Conservation (phyloP, 1,140 invertebrate species). For the Bradynema listronoti region DNA sequence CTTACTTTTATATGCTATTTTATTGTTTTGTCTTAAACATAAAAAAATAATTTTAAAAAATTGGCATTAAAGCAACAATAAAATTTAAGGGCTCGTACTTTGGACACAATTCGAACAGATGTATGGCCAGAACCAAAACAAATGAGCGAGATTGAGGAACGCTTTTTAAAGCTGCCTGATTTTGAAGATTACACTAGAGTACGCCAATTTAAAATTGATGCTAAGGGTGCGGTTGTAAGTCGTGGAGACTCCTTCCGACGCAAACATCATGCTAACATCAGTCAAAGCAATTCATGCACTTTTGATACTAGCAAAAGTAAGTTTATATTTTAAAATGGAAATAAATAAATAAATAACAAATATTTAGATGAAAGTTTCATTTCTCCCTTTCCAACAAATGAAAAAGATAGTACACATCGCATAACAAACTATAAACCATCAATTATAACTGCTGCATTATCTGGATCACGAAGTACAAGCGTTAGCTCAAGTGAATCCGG, state of each 20-base stretch:
- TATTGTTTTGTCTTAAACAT: neutral
- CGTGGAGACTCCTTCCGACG: conserved; percentile 45
- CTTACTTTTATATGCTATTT: conserved; percentile 10
- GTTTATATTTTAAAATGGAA: too few relatives aligned
- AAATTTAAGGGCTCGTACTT: neutral
- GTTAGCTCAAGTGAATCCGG: too few relatives aligned
- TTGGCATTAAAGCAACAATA: neutral
- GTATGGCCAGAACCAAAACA: conserved; percentile 49
- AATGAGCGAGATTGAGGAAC: conserved; percentile 45
- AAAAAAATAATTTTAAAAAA: neutral
- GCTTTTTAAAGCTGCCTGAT: conserved; percentile 41
- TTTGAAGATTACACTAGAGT: conserved; percentile 46
- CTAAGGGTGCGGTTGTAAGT: conserved; percentile 43
- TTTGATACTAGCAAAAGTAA: too few relatives aligned
- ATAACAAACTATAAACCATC: too few relatives aligned
- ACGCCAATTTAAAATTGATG: conserved; percentile 47
- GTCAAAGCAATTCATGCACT: too few relatives aligned
- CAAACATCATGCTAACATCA: conserved; percentile 27
- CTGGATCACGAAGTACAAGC: too few relatives aligned
- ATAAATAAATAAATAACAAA: too few relatives aligned
- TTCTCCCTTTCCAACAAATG: too few relatives aligned
- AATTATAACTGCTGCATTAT: too few relatives aligned
- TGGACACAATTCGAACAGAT: conserved; percentile 27
- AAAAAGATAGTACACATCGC: too few relatives aligned
- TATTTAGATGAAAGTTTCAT: too few relatives aligned